Percentiles rank a stretch among this genome's conserved stretches.
phyloP scores from a whole-genome alignment of 2,797 vertebrate genomes.

The Ispidina lecontei region DNA sequence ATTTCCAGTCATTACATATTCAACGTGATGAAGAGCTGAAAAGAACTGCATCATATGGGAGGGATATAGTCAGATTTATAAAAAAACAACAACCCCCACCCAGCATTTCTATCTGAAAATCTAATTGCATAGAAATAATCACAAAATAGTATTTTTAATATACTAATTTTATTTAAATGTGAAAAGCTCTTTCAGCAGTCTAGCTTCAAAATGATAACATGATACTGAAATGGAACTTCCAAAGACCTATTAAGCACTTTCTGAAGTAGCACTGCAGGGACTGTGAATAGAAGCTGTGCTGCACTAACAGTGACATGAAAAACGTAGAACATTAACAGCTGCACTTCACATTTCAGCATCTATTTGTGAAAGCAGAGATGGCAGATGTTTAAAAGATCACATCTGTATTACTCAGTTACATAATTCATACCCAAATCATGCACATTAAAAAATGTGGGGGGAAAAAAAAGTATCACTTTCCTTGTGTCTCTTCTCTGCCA shows the following conservation, averaged over 20 bases:
- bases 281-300: background rate
- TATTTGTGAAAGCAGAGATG: background rate
- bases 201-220: background rate
- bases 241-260: background rate
- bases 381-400: background rate
- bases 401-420: background rate
- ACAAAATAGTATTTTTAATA: no score
- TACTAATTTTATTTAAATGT: background rate
- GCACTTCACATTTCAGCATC: background rate
- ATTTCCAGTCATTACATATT: background rate
- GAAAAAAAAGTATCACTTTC: background rate
- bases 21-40: background rate
- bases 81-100: background rate
- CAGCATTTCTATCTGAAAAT: background rate
- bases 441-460: background rate
- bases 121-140: background rate
- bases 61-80: background rate
- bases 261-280: background rate
- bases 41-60: background rate
- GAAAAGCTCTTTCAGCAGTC: background rate
- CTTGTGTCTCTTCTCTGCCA: background rate
- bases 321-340: background rate
- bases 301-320: background rate
- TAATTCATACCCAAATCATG: background rate
- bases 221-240: background rate